Evolutionary conservation across 64 coral and sea anemone species (phyloP), one percentile per base, ranked within the genome.

Genomic region (Dendrophyllia cribrosa): DNA sequence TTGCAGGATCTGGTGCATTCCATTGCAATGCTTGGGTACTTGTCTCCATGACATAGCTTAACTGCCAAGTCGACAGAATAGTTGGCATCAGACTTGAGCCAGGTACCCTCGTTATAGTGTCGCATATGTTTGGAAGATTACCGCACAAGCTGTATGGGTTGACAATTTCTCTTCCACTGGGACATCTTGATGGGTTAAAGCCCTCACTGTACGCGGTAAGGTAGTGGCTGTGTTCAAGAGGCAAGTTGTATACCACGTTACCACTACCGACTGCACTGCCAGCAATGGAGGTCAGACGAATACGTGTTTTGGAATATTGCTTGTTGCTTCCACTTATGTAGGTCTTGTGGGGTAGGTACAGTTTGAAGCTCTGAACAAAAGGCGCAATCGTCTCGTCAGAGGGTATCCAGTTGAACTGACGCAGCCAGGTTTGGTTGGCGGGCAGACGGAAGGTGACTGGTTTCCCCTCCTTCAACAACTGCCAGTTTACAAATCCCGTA

Each of bases 111-210:
- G 55, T 49, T 66, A 66, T 64, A 0, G 14, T 66, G 53, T 77
- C 72, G 19, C 87, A 89, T 34, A 89, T 43, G 8, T 89, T 77
- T 48, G 87, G 87, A 16, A 89, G 59, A 45, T 58, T 77, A 5
- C 78, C 65, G n/a, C 87, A 89, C 25, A 64, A 43, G 26, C 73
- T 65, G 73, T 89, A 89, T 22, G 87, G 87, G 61, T 89, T 77
- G 4, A 14, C 26, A 12, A 89, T 62, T 61, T 78, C 72, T 77
- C 19, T 63, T 46, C 51, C 16, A 55, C 34, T 44, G 1, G 83
- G 64, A 46, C 83, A 86, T 52, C 50, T 24, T 50, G 71, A 74
- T 1, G 71, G 71, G 43, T 66, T 66, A n/a, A 66, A 70, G 5
- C 83, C 83, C 51, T 70, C 44, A 14, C 52, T 70, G 64, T 86